Evolutionary conservation across 2,797 vertebrate genomes (phyloP).

Genomic region (Scarus forsteni): DNA sequence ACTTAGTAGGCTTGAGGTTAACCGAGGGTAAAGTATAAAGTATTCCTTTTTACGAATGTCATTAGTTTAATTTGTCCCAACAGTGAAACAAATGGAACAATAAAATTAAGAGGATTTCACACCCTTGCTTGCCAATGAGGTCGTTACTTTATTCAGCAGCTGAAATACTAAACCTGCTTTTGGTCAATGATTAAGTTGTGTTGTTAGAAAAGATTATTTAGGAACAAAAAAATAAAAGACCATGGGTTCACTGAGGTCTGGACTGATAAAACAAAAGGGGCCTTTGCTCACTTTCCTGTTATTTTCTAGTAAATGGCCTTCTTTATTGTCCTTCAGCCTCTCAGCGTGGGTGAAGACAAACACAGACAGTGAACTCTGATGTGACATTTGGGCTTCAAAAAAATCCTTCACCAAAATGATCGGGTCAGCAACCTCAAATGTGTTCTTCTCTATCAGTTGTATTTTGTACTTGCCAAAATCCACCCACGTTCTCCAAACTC

Average conservation of each 20-base stretch:
- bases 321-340: conserved; percentile 45
- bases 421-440: conserved; percentile 30
- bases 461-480: conserved; percentile 52
- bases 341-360: conserved; percentile 59
- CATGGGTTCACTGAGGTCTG: conserved; percentile 28
- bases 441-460: conserved; percentile 49
- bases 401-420: conserved; percentile 29
- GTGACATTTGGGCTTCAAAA: conserved; percentile 57
- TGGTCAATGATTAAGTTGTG: conserved; percentile 12
- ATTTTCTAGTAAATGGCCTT: conserved; percentile 46
- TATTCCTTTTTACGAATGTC: conserved; percentile 43
- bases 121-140: conserved; percentile 26
- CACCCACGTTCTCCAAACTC: conserved; percentile 63
- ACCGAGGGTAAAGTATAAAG: conserved; percentile 15
- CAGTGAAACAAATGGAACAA: conserved; percentile 6
- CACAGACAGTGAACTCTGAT: conserved; percentile 51
- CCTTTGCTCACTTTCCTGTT: conserved; percentile 34
- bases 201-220: neutral
- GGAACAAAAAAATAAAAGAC: neutral
- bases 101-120: conserved; percentile 10
- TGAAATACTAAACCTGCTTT: too few relatives aligned
- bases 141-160: conserved; percentile 19
- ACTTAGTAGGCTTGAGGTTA: conserved; percentile 57
- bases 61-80: conserved; percentile 16
- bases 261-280: conserved; percentile 43